These are phyloP conservation scores for Acanthococcus lagerstroemiae DNA, from an alignment of 2,888 invertebrate genomes.

Conservation along the genomic window DNA sequence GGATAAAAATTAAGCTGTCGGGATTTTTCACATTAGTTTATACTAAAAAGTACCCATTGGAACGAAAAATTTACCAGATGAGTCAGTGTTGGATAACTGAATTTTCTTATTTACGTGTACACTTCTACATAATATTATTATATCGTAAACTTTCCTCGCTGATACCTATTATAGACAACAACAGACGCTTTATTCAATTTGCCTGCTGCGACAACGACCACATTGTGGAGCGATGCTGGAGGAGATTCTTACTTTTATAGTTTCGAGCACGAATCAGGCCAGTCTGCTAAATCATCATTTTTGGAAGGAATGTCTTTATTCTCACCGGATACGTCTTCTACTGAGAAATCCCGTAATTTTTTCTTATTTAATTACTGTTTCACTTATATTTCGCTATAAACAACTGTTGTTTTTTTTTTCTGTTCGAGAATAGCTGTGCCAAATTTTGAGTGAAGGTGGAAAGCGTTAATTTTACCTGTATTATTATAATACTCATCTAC, in stretches of 20 bases:
- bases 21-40: no score
- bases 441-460: no score
- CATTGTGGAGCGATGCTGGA: constrained; percentile 52
- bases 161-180: constrained; percentile 43
- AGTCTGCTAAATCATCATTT: constrained; percentile 41
- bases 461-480: no score
- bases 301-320: neutral
- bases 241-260: constrained; percentile 59
- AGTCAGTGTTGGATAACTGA: neutral
- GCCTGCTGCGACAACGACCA: constrained; percentile 60
- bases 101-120: neutral
- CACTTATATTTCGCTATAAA: no score
- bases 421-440: no score
- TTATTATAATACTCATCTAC: no score
- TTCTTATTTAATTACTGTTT: neutral
- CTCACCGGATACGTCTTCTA: neutral
- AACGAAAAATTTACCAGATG: no score
- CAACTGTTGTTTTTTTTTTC: no score
- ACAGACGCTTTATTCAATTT: constrained; percentile 63
- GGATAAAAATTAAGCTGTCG: no score
- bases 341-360: neutral
- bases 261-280: constrained; percentile 59
- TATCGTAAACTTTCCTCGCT: neutral
- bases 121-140: no score
- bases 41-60: no score